These are phyloP conservation scores for Takifugu flavidus DNA, from an alignment of 2,113 vertebrate genomes.

Conservation along the genomic window DNA sequence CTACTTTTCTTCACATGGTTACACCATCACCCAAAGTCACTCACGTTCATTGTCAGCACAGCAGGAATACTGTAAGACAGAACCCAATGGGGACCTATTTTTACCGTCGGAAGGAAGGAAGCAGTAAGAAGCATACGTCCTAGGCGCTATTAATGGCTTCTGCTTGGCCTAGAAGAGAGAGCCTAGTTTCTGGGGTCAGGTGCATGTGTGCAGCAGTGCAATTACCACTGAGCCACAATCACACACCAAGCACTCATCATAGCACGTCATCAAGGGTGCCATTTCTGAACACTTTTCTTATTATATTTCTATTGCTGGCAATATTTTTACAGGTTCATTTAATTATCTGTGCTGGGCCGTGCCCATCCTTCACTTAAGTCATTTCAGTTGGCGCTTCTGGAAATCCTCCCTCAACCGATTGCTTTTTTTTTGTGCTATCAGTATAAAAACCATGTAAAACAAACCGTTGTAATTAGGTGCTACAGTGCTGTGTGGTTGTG, in stretches of 20 bases:
- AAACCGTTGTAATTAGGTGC: too few species aligned
- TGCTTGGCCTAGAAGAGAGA: slow-evolving; percentile 71
- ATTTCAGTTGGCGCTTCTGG: too few species aligned
- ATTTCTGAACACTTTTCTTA: neutral
- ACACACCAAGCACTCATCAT: slow-evolving; percentile 44
- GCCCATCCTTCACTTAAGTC: neutral
- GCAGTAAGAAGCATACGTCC: slow-evolving; percentile 46
- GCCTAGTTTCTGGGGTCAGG: slow-evolving; percentile 73
- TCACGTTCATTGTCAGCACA: too few species aligned
- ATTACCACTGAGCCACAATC: slow-evolving; percentile 65
- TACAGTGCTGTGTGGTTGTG: too few species aligned
- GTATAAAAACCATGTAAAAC: too few species aligned
- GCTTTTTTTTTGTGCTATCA: too few species aligned
- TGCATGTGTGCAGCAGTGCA: slow-evolving; percentile 59
- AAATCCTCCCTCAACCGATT: too few species aligned
- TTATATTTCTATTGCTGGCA: neutral
- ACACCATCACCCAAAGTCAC: too few species aligned
- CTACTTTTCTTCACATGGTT: too few species aligned
- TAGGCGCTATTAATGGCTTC: slow-evolving; percentile 73
- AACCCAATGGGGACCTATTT: too few species aligned
- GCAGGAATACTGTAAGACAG: too few species aligned
- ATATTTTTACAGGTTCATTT: neutral
- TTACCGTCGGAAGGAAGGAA: slow-evolving; percentile 3
- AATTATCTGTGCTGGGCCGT: neutral
- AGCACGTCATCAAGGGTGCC: slow-evolving; percentile 30